A percentile compares a stretch with the other conserved stretches of the same genome.
Evolutionary conservation across 2,888 invertebrate genomes (phyloP).

Genomic region (Icerya purchasi): DNA sequence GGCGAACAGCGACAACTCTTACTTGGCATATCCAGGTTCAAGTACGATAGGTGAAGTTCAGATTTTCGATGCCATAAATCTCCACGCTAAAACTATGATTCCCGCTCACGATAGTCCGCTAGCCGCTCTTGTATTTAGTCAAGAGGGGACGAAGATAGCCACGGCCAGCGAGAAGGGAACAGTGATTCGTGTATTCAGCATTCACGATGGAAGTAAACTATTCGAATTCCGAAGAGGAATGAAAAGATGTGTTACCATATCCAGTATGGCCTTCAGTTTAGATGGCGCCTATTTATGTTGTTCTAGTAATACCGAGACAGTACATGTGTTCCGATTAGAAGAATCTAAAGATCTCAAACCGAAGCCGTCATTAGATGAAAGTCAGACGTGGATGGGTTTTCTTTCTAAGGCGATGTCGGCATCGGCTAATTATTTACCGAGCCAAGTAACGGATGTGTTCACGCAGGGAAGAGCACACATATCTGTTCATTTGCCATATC

Average conservation of each 20-base stretch:
- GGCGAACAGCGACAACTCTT: constrained; percentile 71
- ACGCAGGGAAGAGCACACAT: constrained; percentile 91
- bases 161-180: constrained; percentile 88
- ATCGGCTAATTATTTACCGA: constrained; percentile 67
- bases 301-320: constrained; percentile 94
- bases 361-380: constrained; percentile 26
- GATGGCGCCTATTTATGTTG: constrained; percentile 78
- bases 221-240: constrained; percentile 93
- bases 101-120: constrained; percentile 90
- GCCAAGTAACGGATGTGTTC: constrained; percentile 84
- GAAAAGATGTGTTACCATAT: constrained; percentile 85
- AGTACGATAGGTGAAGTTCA: constrained; percentile 84
- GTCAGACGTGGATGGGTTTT: constrained; percentile 72
- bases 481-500: constrained; percentile 70
- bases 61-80: constrained; percentile 77
- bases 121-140: constrained; percentile 83
- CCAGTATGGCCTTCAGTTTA: constrained; percentile 79
- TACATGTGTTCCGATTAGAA: constrained; percentile 87
- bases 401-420: constrained; percentile 61
- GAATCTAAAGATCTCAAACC: constrained; percentile 36
- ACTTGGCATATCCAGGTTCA: constrained; percentile 91
- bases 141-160: constrained; percentile 49
- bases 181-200: constrained; percentile 83
- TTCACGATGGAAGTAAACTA: constrained; percentile 66
- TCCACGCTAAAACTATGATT: constrained; percentile 90